phyloP scores from a whole-genome alignment of 1,140 invertebrate genomes.

The Atta colombica region DNA sequence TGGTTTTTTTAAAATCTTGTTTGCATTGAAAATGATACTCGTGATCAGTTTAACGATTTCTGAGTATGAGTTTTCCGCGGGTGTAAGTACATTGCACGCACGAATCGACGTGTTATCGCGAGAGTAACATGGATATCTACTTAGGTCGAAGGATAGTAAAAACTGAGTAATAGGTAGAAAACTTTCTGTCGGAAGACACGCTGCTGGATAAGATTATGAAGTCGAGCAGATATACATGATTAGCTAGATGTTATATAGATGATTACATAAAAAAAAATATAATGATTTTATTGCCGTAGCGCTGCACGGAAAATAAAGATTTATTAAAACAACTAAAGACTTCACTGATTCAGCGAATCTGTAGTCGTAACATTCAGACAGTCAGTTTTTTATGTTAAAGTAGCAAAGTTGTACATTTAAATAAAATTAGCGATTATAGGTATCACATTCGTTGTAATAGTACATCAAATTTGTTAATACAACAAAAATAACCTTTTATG shows the following conservation, averaged over 20 bases:
- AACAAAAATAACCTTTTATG: too few relatives aligned
- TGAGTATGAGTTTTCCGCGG: not conserved
- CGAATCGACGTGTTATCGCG: constrained; percentile 22
- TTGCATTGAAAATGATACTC: constrained; percentile 21
- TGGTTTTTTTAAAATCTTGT: constrained; percentile 54
- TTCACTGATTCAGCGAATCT: too few relatives aligned
- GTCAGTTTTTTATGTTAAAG: too few relatives aligned
- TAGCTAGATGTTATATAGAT: constrained; percentile 46
- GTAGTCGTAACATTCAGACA: too few relatives aligned
- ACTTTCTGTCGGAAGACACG: constrained; percentile 50
- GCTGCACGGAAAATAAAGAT: too few relatives aligned
- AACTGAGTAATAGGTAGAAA: constrained; percentile 62
- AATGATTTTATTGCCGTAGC: constrained; percentile 29
- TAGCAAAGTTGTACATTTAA: too few relatives aligned
- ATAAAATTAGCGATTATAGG: too few relatives aligned
- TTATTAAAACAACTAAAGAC: too few relatives aligned
- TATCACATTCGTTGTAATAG: too few relatives aligned
- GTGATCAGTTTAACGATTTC: not conserved
- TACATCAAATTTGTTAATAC: too few relatives aligned
- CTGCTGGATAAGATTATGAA: constrained; percentile 47
- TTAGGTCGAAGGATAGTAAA: constrained; percentile 37
- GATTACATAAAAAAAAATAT: not conserved
- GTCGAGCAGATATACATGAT: not conserved
- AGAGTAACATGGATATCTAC: constrained; percentile 22
- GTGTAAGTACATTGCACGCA: not conserved